Conservation (phyloP, 1,140 invertebrate genomes). For the Penaeus indicus region DNA sequence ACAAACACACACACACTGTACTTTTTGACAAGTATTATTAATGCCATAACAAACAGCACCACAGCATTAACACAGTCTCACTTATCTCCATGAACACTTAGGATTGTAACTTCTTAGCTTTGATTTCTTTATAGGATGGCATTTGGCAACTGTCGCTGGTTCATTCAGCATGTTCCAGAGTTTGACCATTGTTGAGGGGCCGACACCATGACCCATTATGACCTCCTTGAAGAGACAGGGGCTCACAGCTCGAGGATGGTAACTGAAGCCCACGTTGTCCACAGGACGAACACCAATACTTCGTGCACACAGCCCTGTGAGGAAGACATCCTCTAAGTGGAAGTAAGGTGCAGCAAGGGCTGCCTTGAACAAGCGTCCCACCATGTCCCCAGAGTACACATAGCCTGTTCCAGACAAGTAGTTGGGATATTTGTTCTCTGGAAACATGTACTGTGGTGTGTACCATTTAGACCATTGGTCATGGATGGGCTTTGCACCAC, state of each 20-base stretch:
- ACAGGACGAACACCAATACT: slow-evolving; percentile 62
- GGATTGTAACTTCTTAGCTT: slow-evolving; percentile 33
- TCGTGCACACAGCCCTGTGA: slow-evolving; percentile 77
- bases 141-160: slow-evolving; percentile 42
- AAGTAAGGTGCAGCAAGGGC: slow-evolving; percentile 76
- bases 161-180: slow-evolving; percentile 64
- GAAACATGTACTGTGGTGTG: slow-evolving; percentile 84
- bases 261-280: slow-evolving; percentile 76
- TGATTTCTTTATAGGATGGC: slow-evolving; percentile 49
- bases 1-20: neutral
- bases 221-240: slow-evolving; percentile 67
- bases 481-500: slow-evolving; percentile 79
- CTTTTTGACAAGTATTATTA: neutral
- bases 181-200: slow-evolving; percentile 65
- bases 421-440: slow-evolving; percentile 80
- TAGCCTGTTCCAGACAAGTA: slow-evolving; percentile 90
- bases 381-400: slow-evolving; percentile 81
- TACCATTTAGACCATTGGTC: slow-evolving; percentile 84
- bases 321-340: slow-evolving; percentile 83
- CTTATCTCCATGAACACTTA: slow-evolving; percentile 50
- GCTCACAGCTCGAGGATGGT: slow-evolving; percentile 70
- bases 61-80: neutral
- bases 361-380: slow-evolving; percentile 75
- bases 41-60: neutral
- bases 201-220: slow-evolving; percentile 68